Evolutionary conservation across 2,888 invertebrate species (phyloP).

Genomic region (Syritta pipiens): DNA sequence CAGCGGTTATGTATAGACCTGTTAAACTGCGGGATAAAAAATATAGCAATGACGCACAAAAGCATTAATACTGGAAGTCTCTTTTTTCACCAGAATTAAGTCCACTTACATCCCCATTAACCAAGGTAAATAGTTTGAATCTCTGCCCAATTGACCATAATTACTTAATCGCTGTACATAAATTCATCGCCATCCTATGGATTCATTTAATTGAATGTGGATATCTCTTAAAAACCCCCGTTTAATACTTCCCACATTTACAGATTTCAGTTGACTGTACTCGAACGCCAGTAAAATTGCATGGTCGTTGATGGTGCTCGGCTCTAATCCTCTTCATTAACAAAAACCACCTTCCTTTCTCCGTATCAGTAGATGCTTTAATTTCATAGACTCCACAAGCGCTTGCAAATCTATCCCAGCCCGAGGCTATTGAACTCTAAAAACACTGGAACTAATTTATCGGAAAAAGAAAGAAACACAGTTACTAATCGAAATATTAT

Average conservation of each 20-base stretch:
- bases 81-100: background rate
- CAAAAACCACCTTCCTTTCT: background rate
- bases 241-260: background rate
- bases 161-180: constrained; percentile 23
- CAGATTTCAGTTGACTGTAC: constrained; percentile 8
- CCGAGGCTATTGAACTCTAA: constrained; percentile 19
- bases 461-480: no score
- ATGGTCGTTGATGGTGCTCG: background rate
- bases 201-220: constrained; percentile 34
- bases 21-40: no score
- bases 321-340: constrained; percentile 20
- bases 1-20: no score
- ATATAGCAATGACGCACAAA: no score
- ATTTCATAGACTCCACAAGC: background rate
- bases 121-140: background rate
- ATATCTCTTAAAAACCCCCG: constrained; percentile 5
- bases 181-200: constrained; percentile 1
- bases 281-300: background rate
- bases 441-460: constrained; percentile 30
- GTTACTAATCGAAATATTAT: constrained; percentile 1
- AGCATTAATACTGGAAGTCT: no score
- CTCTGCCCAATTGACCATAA: background rate
- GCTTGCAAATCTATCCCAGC: background rate
- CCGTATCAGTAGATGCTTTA: background rate
- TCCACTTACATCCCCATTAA: background rate